Base-by-base conservation (phyloP, 2,888 invertebrate species). In the Morpho helenor region DNA sequence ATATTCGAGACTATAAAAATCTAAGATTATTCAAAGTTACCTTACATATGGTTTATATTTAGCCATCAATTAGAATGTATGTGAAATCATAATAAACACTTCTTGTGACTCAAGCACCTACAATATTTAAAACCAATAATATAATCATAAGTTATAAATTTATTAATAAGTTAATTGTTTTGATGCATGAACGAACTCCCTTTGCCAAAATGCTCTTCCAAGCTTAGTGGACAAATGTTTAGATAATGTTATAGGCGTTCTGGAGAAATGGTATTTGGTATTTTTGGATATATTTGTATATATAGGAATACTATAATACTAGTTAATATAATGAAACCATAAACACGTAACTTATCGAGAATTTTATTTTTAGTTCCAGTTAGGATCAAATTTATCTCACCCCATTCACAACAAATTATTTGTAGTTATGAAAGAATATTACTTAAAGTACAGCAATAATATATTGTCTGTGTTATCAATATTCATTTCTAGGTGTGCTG, bases 181-280 rank as follows among this genome's bases (percentile, higher is more conserved):
- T 63, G 64, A 67, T 49, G 66, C 70, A 66, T 73, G 67, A 65
- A 71, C 67, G 74, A 69, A 78, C 79, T 82, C 80, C 77, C 72
- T 75, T 69, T 75, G 82, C 43, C 43, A 43, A 43, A 43, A 9
- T 43, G 43, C n/a, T 43, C 43, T 43, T 43, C 43, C 43, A 43
- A n/a, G 43, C 43, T 8, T 9, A 3, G 43, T 43, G 43, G 43
- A n/a, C 43, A 43, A 43, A 43, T 43, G 43, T 43, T 43, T 43
- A 43, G 43, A 7, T 9, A 3, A 43, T 43, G n/a, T 9, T 43
- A 43, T 43, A 43, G 43, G 43, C 7, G n/a, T 43, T 43, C 2
- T 43, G 8, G 31, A 31, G 31, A 31, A 31, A 31, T 31, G 31
- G 31, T 31, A 31, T 31, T 31, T n/a, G n/a, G n/a, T n/a, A n/a